Conservation (phyloP, 2,888 invertebrate species). For the Venustoraphidia nigricollis region DNA sequence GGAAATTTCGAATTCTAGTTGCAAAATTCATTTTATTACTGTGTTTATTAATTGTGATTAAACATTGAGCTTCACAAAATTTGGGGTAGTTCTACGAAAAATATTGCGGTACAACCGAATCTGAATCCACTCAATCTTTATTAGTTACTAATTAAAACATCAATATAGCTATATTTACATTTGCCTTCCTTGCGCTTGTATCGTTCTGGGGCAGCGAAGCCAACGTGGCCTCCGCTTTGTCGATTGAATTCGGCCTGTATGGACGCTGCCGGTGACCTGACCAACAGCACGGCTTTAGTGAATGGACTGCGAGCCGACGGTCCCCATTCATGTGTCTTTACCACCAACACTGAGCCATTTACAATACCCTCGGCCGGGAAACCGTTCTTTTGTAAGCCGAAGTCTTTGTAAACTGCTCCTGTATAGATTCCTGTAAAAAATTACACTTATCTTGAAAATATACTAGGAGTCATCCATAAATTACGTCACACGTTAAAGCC, state of each 20-base stretch:
- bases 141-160: no score
- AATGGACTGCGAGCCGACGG: constrained; percentile 39
- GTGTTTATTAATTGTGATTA: no score
- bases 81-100: no score
- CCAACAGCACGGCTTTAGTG: constrained; percentile 49
- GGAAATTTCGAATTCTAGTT: no score
- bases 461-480: no score
- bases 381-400: constrained; percentile 59
- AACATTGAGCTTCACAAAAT: no score
- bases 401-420: constrained; percentile 70
- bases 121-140: no score
- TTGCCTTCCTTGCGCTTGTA: constrained; percentile 44
- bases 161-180: constrained; percentile 29
- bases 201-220: constrained; percentile 54
- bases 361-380: constrained; percentile 64
- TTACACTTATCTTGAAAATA: background rate
- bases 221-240: constrained; percentile 64
- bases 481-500: no score
- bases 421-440: constrained; percentile 46
- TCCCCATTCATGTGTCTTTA: constrained; percentile 68
- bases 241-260: constrained; percentile 68
- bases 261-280: constrained; percentile 56
- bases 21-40: no score
- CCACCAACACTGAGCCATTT: constrained; percentile 60
- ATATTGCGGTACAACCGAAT: no score